These are phyloP conservation scores for Eupithecia subfuscata DNA, from an alignment of 2,888 invertebrate species.

Conservation along the genomic window DNA sequence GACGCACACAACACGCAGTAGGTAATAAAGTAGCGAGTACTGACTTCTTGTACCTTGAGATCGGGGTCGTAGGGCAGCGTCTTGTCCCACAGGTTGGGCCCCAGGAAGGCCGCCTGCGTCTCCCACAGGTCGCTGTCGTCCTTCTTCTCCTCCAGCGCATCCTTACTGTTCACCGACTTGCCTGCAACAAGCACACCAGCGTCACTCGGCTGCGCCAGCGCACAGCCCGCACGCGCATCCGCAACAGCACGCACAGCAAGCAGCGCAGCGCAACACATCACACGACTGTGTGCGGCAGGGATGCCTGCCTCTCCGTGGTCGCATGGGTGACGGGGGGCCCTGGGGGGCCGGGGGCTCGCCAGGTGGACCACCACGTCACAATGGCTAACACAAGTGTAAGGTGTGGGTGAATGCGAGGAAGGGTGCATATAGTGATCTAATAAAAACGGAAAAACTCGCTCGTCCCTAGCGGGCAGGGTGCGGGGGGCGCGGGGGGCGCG, in stretches of 20 bases:
- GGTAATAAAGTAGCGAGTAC: conserved; percentile 78
- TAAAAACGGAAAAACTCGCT: too few species aligned
- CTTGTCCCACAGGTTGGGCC: conserved; percentile 98
- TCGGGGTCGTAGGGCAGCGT: conserved; percentile 96
- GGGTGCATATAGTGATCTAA: too few species aligned
- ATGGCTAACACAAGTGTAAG: too few species aligned
- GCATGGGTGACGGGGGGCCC: too few species aligned
- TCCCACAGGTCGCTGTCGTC: conserved; percentile 95
- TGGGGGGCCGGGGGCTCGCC: too few species aligned
- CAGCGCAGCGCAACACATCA: neutral
- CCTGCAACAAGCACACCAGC: conserved; percentile 83
- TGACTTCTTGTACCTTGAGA: conserved; percentile 94
- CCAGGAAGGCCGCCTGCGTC: conserved; percentile 97
- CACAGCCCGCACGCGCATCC: neutral
- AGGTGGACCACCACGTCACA: too few species aligned
- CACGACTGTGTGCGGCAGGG: neutral
- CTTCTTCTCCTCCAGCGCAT: conserved; percentile 88
- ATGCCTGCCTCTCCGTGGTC: too few species aligned
- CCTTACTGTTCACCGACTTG: conserved; percentile 86
- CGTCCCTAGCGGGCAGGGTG: too few species aligned
- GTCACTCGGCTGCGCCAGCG: conserved; percentile 59
- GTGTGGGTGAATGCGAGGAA: too few species aligned
- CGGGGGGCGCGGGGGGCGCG: too few species aligned
- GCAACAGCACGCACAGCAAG: neutral
- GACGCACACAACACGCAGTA: conserved; percentile 72